Conservation (phyloP, 2,888 invertebrate species). For the Eupithecia pulchellata region DNA sequence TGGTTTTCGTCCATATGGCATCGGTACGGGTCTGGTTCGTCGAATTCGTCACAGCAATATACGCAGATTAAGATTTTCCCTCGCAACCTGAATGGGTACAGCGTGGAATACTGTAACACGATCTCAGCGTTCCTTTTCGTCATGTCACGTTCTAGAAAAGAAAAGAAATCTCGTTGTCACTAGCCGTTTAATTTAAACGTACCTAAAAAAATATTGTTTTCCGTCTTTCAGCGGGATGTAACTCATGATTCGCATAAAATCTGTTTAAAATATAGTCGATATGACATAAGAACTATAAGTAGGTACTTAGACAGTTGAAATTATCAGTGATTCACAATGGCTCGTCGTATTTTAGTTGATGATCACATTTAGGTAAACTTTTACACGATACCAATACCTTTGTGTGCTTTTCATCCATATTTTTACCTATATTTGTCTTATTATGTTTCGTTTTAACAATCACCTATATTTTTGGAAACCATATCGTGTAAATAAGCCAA, state of each 20-base stretch:
- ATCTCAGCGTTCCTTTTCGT: slow-evolving; percentile 74
- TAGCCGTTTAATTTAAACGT: slow-evolving; percentile 11
- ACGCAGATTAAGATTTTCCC: slow-evolving; percentile 72
- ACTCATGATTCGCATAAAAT: too few relatives aligned
- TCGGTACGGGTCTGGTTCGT: slow-evolving; percentile 66
- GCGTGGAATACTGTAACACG: slow-evolving; percentile 74
- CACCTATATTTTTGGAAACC: not conserved
- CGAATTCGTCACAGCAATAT: slow-evolving; percentile 73
- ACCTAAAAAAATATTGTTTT: not conserved
- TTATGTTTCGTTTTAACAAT: not conserved
- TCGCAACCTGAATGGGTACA: slow-evolving; percentile 74
- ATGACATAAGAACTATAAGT: too few relatives aligned
- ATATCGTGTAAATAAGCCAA: not conserved
- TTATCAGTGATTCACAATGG: too few relatives aligned
- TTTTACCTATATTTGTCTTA: not conserved
- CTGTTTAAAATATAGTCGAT: too few relatives aligned
- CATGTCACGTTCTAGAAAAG: slow-evolving; percentile 61
- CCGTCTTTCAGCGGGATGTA: too few relatives aligned
- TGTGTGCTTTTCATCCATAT: not conserved
- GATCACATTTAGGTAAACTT: too few relatives aligned
- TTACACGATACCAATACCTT: not conserved
- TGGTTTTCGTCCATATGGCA: slow-evolving; percentile 65
- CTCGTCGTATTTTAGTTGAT: too few relatives aligned
- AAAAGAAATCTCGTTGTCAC: slow-evolving; percentile 62
- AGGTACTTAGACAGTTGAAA: too few relatives aligned